Percentiles rank a stretch among this genome's conserved stretches.
phyloP scores from a whole-genome alignment of 1,140 invertebrate genomes.

The Reticulitermes speratus region DNA sequence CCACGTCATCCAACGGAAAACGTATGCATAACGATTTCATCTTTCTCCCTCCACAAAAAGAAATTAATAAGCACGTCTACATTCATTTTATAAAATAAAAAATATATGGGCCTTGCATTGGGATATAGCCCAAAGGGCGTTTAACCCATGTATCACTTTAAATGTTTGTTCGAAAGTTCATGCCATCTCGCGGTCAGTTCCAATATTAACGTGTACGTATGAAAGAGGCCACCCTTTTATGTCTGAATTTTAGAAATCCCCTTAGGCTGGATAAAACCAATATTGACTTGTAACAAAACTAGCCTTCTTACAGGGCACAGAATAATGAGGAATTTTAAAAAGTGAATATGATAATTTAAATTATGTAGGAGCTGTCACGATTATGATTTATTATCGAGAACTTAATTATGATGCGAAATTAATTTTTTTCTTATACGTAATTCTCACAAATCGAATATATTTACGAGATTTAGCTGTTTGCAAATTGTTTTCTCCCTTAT shows the following conservation, averaged over 20 bases:
- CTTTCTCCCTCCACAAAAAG: not conserved
- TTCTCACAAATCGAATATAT: not conserved
- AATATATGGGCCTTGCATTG: not conserved
- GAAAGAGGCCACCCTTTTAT: not conserved
- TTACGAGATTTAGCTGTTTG: not conserved
- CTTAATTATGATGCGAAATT: not conserved
- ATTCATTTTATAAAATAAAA: slow-evolving; percentile 11
- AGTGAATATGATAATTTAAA: not conserved
- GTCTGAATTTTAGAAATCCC: not conserved
- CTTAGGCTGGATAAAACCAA: not conserved
- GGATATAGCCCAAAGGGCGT: not conserved
- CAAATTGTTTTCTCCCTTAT: not conserved
- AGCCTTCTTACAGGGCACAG: not conserved
- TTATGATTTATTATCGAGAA: not conserved
- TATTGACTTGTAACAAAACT: not conserved
- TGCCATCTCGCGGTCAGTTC: not conserved
- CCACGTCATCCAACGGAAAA: not conserved
- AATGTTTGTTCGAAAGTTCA: not conserved
- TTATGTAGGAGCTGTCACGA: not conserved
- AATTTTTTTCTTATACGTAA: not conserved
- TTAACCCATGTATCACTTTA: not conserved
- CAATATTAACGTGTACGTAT: not conserved
- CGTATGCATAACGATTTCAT: not conserved
- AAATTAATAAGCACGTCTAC: not conserved
- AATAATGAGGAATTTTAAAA: slow-evolving; percentile 14